phyloP scores from a whole-genome alignment of 2,888 invertebrate genomes.

The Trichopoda pennipes region DNA sequence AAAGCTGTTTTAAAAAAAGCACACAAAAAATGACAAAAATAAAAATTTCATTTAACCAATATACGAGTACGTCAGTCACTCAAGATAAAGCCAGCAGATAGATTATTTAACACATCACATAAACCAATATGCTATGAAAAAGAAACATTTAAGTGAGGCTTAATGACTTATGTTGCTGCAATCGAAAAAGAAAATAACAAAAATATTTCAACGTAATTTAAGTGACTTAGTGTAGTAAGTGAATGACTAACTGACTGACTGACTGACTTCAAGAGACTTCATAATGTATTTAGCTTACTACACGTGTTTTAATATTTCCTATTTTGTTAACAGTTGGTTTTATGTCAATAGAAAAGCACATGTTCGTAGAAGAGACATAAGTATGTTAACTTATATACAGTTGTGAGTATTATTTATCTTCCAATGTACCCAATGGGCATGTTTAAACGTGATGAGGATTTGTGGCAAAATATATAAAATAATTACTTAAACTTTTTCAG shows the following conservation, averaged over 20 bases:
- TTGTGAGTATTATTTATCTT: slow-evolving; percentile 34
- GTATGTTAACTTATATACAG: not conserved
- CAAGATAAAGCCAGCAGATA: slow-evolving; percentile 29
- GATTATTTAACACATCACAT: slow-evolving; percentile 46
- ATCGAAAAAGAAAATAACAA: slow-evolving; percentile 18
- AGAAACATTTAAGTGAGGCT: slow-evolving; percentile 7
- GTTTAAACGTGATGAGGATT: slow-evolving; percentile 17
- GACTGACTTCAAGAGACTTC: not conserved
- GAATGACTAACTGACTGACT: slow-evolving; percentile 25
- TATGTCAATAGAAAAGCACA: slow-evolving; percentile 19
- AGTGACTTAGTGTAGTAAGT: slow-evolving; percentile 27
- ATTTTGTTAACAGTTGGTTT: slow-evolving; percentile 4
- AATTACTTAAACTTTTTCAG: not conserved
- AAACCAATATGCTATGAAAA: slow-evolving; percentile 38
- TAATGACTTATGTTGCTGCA: slow-evolving; percentile 20
- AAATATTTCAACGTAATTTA: slow-evolving; percentile 11
- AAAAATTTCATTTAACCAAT: slow-evolving; percentile 20
- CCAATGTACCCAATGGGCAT: slow-evolving; percentile 38
- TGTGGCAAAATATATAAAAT: not conserved
- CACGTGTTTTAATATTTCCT: no score
- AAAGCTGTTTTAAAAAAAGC: no score
- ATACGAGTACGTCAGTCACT: not conserved
- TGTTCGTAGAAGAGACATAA: not conserved
- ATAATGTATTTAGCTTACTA: no score
- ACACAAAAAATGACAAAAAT: slow-evolving; percentile 11